These are phyloP conservation scores for Amphiduros pacificus DNA, from an alignment of 2,888 invertebrate genomes.

Conservation along the genomic window DNA sequence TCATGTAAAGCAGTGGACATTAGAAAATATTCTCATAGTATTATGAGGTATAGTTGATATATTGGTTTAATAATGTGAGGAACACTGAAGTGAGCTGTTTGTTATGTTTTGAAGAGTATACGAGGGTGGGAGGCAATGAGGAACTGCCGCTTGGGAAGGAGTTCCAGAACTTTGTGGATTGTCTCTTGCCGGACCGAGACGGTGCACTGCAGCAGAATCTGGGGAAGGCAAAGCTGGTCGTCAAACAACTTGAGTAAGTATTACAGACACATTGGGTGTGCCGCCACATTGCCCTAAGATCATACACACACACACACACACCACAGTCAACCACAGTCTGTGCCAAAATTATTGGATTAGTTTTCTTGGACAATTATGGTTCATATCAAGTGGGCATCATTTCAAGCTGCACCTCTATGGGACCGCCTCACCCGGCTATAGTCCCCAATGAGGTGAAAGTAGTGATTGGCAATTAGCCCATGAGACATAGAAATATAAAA, in stretches of 20 bases:
- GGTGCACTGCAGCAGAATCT: not conserved
- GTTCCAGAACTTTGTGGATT: constrained; percentile 1
- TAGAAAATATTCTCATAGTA: too few relatives aligned
- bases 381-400: too few relatives aligned
- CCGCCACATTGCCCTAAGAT: not conserved
- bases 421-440: too few relatives aligned
- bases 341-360: not conserved
- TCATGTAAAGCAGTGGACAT: too few relatives aligned
- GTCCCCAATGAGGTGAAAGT: too few relatives aligned
- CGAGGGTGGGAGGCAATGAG: not conserved
- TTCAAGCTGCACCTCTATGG: too few relatives aligned
- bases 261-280: not conserved
- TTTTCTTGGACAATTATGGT: too few relatives aligned
- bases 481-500: too few relatives aligned
- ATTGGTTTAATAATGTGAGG: too few relatives aligned
- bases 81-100: too few relatives aligned
- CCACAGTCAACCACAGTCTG: not conserved
- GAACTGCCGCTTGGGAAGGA: not conserved
- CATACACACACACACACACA: not conserved
- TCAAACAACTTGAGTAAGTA: not conserved
- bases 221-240: not conserved
- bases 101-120: not conserved
- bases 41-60: too few relatives aligned
- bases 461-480: too few relatives aligned
- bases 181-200: not conserved